phyloP scores from a whole-genome alignment of 1,140 invertebrate genomes.

The Macrobrachium rosenbergii region DNA sequence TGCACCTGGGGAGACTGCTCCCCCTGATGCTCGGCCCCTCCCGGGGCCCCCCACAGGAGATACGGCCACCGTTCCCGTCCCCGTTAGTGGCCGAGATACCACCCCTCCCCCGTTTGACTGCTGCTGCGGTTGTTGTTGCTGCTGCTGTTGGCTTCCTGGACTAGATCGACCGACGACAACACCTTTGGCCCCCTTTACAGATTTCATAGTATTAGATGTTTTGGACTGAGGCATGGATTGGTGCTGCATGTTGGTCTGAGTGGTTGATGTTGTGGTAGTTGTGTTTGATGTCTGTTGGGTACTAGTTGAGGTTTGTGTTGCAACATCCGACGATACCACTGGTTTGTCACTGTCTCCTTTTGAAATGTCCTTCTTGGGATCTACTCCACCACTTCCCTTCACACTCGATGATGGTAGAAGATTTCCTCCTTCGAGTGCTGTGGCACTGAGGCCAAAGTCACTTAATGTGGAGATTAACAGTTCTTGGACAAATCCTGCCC shows the following conservation, averaged over 20 bases:
- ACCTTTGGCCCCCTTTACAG: conserved; percentile 54
- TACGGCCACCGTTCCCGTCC: conserved; percentile 56
- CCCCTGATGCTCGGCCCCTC: conserved; percentile 54
- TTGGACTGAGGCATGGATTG: conserved; percentile 44
- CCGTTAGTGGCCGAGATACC: conserved; percentile 58
- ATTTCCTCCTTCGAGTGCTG: conserved; percentile 34
- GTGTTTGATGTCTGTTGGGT: conserved; percentile 21
- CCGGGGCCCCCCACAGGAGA: conserved; percentile 60
- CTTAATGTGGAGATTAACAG: conserved; percentile 49
- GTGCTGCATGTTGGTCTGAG: conserved; percentile 35
- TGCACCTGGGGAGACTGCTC: conserved; percentile 66
- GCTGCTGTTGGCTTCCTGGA: conserved; percentile 56
- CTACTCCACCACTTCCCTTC: conserved; percentile 9
- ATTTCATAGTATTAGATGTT: conserved; percentile 59
- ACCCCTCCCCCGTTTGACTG: conserved; percentile 63
- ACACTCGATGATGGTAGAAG: conserved; percentile 27
- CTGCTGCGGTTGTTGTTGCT: conserved; percentile 53
- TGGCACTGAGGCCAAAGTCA: conserved; percentile 42
- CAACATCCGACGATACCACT: conserved; percentile 37
- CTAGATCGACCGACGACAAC: conserved; percentile 57
- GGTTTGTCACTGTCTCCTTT: conserved; percentile 38
- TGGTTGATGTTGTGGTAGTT: conserved; percentile 29
- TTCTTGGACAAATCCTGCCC: conserved; percentile 58
- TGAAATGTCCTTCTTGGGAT: not conserved
- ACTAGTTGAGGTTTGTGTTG: conserved; percentile 42